Base-by-base conservation (phyloP, 2,113 vertebrate genomes). In the Corythaeola cristata region DNA sequence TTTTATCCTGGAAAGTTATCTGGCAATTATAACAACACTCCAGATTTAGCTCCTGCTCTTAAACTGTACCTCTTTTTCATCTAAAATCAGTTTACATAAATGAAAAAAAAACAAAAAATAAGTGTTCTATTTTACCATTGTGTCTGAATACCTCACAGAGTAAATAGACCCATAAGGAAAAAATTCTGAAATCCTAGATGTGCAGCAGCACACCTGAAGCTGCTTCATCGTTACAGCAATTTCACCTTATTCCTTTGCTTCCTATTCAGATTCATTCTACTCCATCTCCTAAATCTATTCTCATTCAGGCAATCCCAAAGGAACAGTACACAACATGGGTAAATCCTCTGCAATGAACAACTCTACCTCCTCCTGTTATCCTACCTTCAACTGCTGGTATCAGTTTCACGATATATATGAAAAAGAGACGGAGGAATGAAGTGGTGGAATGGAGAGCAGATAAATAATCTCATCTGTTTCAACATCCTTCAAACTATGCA, bases 311-410 rank as follows among this genome's bases (percentile, higher is more conserved):
- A 95, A 82, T 89, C 77, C 58, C 84, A 88, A 37, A 72, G 66
- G 94, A 90, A 89, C 35, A 39, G 69, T 24, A 76, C 66, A 50
- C 37, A 88, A 88, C 66, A 62, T 8, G 33, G 58, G 9, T 47
- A 97, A 95, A 95, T 81, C 94, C 89, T 88, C 66, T 76, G 21
- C 55, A 76, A 66, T 32, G 26, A 94, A 49, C 44, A 71, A 35
- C 74, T 95, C 58, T 93, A 72, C 80, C 76, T 93, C 88, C 88
- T 92, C 92, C 89, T 87, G 93, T 79, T 93, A 89, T n/a, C 27
- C 35, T 53, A 24, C 75, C 53, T 91, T 63, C 79, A 55, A 15
- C 85, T 73, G 85, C 79, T 69, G 76, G 19, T 33, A 75, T 71
- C 28, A 26, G 37, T 59, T 75, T 82, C 44, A 60, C 69, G n/a